Evolutionary conservation across 1,140 invertebrate genomes (phyloP).

Genomic region (Ridgeia piscesae): DNA sequence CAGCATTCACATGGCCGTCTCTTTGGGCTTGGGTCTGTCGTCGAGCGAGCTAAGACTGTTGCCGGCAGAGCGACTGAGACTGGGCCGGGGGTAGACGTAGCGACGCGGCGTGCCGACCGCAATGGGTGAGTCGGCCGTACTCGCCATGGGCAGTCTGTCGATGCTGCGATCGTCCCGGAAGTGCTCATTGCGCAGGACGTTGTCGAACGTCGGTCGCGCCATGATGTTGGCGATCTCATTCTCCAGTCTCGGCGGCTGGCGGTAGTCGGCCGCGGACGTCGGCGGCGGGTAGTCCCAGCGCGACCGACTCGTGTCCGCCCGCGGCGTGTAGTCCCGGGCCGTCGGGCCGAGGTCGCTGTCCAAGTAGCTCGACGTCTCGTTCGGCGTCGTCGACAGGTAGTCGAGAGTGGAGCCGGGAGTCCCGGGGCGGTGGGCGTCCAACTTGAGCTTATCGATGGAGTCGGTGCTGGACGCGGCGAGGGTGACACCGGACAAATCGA

Average conservation of each 20-base stretch:
- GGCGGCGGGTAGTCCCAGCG: neutral
- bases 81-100: neutral
- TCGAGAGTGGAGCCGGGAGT: constrained; percentile 13
- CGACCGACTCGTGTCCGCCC: neutral
- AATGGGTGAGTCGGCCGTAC: neutral
- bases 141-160: neutral
- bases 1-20: neutral
- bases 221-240: constrained; percentile 21
- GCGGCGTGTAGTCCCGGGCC: neutral
- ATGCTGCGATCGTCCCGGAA: constrained; percentile 14
- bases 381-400: neutral
- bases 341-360: constrained; percentile 20
- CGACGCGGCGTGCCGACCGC: neutral
- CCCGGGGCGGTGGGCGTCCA: constrained; percentile 19
- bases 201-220: neutral
- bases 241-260: neutral
- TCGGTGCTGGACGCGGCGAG: constrained; percentile 25
- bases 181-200: constrained; percentile 5
- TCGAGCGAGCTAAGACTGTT: neutral
- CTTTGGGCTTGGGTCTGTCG: neutral
- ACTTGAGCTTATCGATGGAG: constrained; percentile 16
- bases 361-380: constrained; percentile 15
- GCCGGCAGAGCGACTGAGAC: neutral
- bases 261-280: neutral
- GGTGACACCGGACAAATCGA: constrained; percentile 29